Evolutionary conservation across 2,888 invertebrate genomes (phyloP).

Genomic region (Apamea anceps): DNA sequence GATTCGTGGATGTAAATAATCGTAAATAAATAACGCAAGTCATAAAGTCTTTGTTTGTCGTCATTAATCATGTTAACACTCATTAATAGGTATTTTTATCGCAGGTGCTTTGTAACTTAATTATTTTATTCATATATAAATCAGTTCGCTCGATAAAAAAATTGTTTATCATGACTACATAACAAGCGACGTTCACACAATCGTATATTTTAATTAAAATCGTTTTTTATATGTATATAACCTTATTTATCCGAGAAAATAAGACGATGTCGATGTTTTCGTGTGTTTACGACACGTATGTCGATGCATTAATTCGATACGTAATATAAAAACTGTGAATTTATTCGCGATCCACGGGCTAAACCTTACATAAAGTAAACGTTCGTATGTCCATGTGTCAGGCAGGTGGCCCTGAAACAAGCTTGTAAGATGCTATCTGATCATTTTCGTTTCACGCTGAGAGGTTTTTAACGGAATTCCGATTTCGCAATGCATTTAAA

Average conservation of each 20-base stretch:
- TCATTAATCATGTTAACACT: slow-evolving; percentile 34
- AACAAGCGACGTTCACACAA: slow-evolving; percentile 65
- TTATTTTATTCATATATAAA: slow-evolving; percentile 30
- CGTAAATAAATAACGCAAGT: slow-evolving; percentile 8
- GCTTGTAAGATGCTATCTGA: slow-evolving; percentile 75
- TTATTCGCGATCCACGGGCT: slow-evolving; percentile 80
- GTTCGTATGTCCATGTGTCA: slow-evolving; percentile 83
- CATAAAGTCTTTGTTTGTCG: slow-evolving; percentile 18
- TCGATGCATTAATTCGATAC: slow-evolving; percentile 81
- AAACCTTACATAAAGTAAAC: slow-evolving; percentile 81
- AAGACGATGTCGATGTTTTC: slow-evolving; percentile 72
- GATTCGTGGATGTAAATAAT: background rate
- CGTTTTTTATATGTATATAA: slow-evolving; percentile 60
- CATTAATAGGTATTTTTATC: background rate
- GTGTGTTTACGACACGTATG: slow-evolving; percentile 70
- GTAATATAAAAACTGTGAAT: slow-evolving; percentile 85
- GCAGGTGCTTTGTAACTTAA: slow-evolving; percentile 7
- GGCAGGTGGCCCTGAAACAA: slow-evolving; percentile 82
- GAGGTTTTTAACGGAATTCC: slow-evolving; percentile 77
- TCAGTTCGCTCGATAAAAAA: slow-evolving; percentile 26
- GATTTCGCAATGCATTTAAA: slow-evolving; percentile 83
- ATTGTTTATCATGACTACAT: slow-evolving; percentile 34
- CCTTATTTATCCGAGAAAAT: slow-evolving; percentile 74
- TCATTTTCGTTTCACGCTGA: slow-evolving; percentile 83
- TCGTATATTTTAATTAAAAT: slow-evolving; percentile 70